Conservation (phyloP, 2,797 vertebrate species). For the Notoglanidium macrostoma region DNA sequence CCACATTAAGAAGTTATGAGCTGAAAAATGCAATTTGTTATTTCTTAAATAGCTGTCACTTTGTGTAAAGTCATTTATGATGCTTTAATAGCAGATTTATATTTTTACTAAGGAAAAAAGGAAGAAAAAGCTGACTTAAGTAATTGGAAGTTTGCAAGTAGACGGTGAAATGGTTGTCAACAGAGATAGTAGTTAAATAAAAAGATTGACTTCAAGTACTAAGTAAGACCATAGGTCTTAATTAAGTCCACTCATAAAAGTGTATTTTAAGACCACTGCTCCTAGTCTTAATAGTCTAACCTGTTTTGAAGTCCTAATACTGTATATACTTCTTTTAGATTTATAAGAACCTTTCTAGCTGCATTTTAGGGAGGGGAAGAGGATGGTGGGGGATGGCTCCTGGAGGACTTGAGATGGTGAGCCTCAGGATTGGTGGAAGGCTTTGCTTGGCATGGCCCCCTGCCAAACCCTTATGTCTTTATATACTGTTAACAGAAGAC, state of each 20-base stretch:
- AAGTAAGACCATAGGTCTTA: constrained; percentile 68
- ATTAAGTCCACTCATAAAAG: constrained; percentile 72
- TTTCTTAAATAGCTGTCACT: constrained; percentile 30
- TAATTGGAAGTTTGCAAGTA: constrained; percentile 58
- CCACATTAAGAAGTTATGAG: constrained; percentile 47
- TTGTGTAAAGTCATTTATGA: constrained; percentile 39
- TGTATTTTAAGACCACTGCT: constrained; percentile 73
- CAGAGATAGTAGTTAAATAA: constrained; percentile 60
- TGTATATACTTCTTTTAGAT: constrained; percentile 60
- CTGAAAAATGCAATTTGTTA: constrained; percentile 46
- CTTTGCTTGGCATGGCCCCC: constrained; percentile 72
- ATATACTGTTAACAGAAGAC: constrained; percentile 82
- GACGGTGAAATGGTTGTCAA: constrained; percentile 61
- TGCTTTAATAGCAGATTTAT: constrained; percentile 55
- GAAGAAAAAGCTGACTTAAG: constrained; percentile 49
- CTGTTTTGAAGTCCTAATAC: constrained; percentile 69
- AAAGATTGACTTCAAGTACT: constrained; percentile 53
- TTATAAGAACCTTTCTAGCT: constrained; percentile 63
- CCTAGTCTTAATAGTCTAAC: constrained; percentile 62
- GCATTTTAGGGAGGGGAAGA: constrained; percentile 56
- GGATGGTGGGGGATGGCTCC: constrained; percentile 68
- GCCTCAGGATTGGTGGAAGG: constrained; percentile 80
- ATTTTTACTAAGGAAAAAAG: constrained; percentile 52
- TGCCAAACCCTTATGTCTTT: constrained; percentile 83
- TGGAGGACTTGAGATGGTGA: constrained; percentile 76